Percentiles rank a stretch among this genome's conserved stretches.
These are phyloP conservation scores for Anisognathus igniventris DNA, from an alignment of 2,797 vertebrate species.

Conservation along the genomic window DNA sequence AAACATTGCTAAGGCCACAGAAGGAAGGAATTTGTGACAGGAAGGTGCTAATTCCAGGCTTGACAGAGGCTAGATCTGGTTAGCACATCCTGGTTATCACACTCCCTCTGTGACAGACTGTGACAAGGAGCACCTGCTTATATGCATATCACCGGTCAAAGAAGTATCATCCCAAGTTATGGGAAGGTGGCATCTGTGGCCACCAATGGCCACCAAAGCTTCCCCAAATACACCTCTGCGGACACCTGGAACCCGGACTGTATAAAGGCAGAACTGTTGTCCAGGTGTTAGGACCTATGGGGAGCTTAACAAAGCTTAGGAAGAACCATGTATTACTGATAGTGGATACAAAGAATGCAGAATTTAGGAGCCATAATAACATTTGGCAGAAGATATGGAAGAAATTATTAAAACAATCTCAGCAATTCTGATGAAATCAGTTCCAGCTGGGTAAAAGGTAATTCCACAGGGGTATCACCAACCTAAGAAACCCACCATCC, in stretches of 20 bases:
- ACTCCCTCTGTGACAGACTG: background rate
- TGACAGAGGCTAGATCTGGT: background rate
- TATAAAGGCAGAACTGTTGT: background rate
- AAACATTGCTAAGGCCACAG: background rate
- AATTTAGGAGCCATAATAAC: background rate
- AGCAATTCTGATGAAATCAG: background rate
- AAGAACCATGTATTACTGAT: background rate
- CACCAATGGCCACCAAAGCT: background rate
- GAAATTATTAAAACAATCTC: background rate
- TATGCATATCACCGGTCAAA: fast-evolving
- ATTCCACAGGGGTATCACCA: background rate
- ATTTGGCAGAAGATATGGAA: background rate
- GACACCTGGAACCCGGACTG: background rate
- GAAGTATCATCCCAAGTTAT: background rate
- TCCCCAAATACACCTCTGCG: background rate
- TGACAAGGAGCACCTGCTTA: background rate
- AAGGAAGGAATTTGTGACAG: background rate
- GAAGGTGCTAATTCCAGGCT: background rate
- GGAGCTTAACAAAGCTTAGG: background rate
- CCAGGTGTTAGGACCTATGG: background rate
- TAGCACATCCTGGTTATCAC: background rate
- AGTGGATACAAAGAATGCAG: background rate
- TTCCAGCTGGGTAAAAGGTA: background rate
- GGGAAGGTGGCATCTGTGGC: fast-evolving
- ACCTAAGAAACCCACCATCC: background rate